Base-by-base conservation (phyloP, 2,113 vertebrate genomes). In the Murina feae region DNA sequence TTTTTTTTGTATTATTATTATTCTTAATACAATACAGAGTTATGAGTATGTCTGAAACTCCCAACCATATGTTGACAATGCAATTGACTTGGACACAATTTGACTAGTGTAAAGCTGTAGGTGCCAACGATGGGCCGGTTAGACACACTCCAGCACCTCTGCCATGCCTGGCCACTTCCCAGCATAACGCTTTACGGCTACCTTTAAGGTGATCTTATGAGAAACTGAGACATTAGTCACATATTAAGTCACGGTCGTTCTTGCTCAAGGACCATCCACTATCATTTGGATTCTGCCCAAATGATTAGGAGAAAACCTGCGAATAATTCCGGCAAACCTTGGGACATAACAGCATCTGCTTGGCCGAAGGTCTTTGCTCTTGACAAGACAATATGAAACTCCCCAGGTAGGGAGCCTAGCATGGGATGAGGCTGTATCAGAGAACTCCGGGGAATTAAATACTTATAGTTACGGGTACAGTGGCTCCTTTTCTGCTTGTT, bases 361-460 rank as follows among this genome's bases (percentile, higher is more conserved):
- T 42, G 28, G 71, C 80, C 92, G 91, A 47, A 89, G 84, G 78
- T 51, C 53, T 90, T 75, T 58, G 35, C 12, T 83, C 91, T 86
- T 93, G 13, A 90, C n/a, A 49, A 87, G 82, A 60, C 0, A 6
- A 17, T 37, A 21, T 55, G 20, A 58, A 88, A 93, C 16, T 51
- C 63, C 79, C 69, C 68, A 71, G 9, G 16, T 7, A 71, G 5
- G 28, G 28, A 55, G 44, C 23, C 23, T 55, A 76, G 37, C 21
- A 58, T 14, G 14, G 49, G 23, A 49, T 53, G 17, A 25, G 51
- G 23, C 25, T 9, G 3, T 11, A 9, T 42, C 44, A 44, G 37
- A 81, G 58, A 79, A 87, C 14, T 37, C 28, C 47, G 16, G 30
- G 35, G 74, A 80, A 55, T 30, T 30, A 66, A 78, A 4, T 68